These are phyloP conservation scores for Tragulus kanchil DNA, from an alignment of 2,113 vertebrate genomes.

Conservation along the genomic window DNA sequence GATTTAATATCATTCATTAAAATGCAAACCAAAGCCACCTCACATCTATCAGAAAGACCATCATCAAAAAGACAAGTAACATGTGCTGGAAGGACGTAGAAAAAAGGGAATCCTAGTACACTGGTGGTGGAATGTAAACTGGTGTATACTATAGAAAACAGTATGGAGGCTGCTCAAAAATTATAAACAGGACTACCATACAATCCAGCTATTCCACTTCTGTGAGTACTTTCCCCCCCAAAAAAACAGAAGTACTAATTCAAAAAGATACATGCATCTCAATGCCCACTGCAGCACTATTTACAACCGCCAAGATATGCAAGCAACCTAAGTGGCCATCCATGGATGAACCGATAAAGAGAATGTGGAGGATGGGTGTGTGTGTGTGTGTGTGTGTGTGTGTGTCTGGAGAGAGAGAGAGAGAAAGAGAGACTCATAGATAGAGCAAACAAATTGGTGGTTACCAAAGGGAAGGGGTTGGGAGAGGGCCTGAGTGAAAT, in stretches of 20 bases:
- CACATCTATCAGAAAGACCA: neutral
- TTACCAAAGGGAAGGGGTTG: neutral
- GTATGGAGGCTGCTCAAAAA: neutral
- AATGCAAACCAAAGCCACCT: neutral
- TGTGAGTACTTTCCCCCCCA: neutral
- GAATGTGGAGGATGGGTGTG: neutral
- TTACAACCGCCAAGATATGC: neutral
- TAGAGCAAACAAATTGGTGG: neutral
- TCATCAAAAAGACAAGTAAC: neutral
- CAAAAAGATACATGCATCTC: neutral
- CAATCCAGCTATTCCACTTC: neutral
- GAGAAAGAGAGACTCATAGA: neutral
- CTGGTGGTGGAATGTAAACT: neutral
- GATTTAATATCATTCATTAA: too few relatives aligned
- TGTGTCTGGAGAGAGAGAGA: too few relatives aligned
- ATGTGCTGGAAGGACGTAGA: neutral
- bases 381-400: neutral
- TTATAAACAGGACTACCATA: neutral
- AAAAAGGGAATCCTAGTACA: neutral
- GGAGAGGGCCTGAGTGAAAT: neutral
- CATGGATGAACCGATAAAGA: neutral
- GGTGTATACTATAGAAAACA: neutral
- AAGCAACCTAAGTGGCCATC: neutral
- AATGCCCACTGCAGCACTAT: neutral
- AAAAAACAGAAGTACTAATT: neutral